phyloP scores from a whole-genome alignment of 1,140 invertebrate species.

The Heliconius melpomene region DNA sequence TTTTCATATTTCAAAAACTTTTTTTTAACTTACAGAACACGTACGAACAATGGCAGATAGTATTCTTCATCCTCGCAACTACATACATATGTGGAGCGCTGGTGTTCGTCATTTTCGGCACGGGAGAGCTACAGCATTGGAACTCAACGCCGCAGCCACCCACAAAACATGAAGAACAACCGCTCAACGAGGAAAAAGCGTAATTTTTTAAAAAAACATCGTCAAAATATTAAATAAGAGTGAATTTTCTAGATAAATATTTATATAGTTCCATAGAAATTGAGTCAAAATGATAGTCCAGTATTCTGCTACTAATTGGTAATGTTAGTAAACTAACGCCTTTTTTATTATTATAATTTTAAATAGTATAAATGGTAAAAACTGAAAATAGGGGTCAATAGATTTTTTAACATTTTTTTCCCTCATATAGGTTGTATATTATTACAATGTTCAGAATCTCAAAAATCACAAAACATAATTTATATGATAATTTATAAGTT shows the following conservation, averaged over 20 bases:
- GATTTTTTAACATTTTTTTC: background rate
- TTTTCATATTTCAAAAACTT: no score
- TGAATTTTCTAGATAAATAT: background rate
- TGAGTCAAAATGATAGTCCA: background rate
- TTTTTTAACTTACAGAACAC: slow-evolving; percentile 82
- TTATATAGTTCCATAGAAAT: background rate
- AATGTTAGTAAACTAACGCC: slow-evolving; percentile 14
- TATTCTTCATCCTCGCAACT: slow-evolving; percentile 90
- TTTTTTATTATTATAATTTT: no score
- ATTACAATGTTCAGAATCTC: slow-evolving; percentile 1
- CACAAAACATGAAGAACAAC: slow-evolving; percentile 60
- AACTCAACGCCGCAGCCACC: slow-evolving; percentile 64
- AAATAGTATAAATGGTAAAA: no score
- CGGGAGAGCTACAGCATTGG: slow-evolving; percentile 87
- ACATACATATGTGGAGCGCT: slow-evolving; percentile 87
- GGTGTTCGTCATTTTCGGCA: slow-evolving; percentile 86
- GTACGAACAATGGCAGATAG: slow-evolving; percentile 89
- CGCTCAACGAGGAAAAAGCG: slow-evolving; percentile 40
- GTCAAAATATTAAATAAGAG: background rate
- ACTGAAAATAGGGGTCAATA: no score
- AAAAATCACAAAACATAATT: background rate
- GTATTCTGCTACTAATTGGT: background rate
- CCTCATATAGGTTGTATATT: background rate
- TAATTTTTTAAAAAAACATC: slow-evolving; percentile 19
- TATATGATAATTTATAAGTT: background rate